Percentiles rank a stretch among this genome's conserved stretches.
These are phyloP conservation scores for Trachurus trachurus DNA, from an alignment of 2,797 vertebrate genomes.

Conservation along the genomic window DNA sequence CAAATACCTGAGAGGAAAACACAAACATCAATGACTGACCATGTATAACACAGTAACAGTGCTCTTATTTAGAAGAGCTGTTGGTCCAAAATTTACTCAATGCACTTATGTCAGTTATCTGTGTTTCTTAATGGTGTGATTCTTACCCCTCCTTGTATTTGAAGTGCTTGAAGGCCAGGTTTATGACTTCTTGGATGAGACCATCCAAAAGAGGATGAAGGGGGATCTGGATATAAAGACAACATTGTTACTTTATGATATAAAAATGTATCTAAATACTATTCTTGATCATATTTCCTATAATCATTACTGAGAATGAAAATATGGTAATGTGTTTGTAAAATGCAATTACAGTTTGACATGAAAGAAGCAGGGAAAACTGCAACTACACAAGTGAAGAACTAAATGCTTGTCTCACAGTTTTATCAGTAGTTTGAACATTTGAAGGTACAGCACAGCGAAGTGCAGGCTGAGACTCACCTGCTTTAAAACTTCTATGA, in stretches of 20 bases:
- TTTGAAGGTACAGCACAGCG: neutral
- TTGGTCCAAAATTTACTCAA: neutral
- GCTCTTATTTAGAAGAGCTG: too few relatives aligned
- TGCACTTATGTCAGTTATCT: slow-evolving; percentile 5
- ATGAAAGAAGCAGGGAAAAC: neutral
- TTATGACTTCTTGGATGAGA: slow-evolving; percentile 98
- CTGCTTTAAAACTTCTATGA: slow-evolving; percentile 99
- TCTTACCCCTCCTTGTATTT: slow-evolving; percentile 99
- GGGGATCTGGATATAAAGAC: slow-evolving; percentile 90
- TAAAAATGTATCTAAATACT: neutral
- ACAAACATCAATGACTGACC: slow-evolving; percentile 4
- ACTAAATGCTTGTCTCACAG: neutral
- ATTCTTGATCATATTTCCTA: neutral
- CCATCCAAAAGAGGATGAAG: slow-evolving; percentile 97
- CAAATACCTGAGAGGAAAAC: slow-evolving; percentile 88
- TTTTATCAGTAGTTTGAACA: neutral
- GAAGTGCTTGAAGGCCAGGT: slow-evolving; percentile 99
- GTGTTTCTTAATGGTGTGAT: neutral
- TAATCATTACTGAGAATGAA: neutral
- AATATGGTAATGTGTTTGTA: neutral
- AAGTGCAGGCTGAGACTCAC: slow-evolving; percentile 79
- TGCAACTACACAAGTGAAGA: neutral
- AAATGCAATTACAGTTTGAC: slow-evolving; percentile 2
- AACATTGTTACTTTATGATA: slow-evolving; percentile 10
- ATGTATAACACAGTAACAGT: neutral